Percentiles rank a stretch among this genome's conserved stretches.
Conservation (phyloP, 2,797 vertebrate genomes). For the Eulemur rubriventer region DNA sequence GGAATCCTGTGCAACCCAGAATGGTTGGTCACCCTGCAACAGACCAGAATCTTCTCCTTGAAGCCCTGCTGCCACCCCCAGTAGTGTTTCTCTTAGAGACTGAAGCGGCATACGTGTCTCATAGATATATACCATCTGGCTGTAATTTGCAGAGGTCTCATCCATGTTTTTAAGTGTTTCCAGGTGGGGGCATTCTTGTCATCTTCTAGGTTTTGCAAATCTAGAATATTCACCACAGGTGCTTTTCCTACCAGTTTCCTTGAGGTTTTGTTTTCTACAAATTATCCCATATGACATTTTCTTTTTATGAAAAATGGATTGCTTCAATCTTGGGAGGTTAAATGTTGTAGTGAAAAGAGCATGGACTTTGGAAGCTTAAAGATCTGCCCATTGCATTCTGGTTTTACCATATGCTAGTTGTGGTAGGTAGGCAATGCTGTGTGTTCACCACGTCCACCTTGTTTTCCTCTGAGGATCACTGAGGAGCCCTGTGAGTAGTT, state of each 20-base stretch:
- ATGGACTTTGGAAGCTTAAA: not conserved
- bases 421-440: not conserved
- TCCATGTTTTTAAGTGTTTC: not conserved
- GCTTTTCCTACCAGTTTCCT: not conserved
- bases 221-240: not conserved
- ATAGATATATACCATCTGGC: not conserved
- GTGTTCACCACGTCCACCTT: not conserved
- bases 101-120: not conserved
- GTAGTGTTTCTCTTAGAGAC: not conserved
- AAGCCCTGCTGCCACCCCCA: accelerated
- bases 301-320: not conserved
- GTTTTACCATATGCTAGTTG: not conserved
- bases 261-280: not conserved
- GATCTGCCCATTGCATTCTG: not conserved
- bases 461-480: not conserved
- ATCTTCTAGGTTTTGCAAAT: not conserved
- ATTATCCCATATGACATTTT: not conserved
- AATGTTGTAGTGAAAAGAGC: not conserved
- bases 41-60: not conserved
- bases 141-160: not conserved
- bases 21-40: not conserved
- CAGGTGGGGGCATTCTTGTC: not conserved
- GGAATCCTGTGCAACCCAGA: not conserved
- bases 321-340: not conserved
- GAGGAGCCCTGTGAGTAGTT: not conserved